Evolutionary conservation across 2,888 invertebrate species (phyloP), one percentile per base, ranked within the genome.

Genomic region (Epistrophe grossulariae): DNA sequence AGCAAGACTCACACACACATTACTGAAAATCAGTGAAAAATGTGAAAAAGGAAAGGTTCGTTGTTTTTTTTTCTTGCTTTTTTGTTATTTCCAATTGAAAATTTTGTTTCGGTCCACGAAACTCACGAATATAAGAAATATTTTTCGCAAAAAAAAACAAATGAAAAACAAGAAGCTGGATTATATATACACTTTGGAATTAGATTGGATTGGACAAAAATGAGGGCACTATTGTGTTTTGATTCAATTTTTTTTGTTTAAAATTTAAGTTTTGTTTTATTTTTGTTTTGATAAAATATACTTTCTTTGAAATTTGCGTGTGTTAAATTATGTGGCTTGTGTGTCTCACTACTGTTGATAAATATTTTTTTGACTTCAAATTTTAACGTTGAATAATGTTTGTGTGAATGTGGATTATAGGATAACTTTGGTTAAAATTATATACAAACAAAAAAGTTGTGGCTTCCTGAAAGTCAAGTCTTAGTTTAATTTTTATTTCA

Each of bases 91-190:
- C 60, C 59, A 80, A 80, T 84, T 72, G 57, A 66, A 77, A 72
- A 76, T 80, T 24, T 72, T 76, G 84, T 84, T 80, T 84, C 84
- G 84, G 84, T 84, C 80, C 84, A 84, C 60, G 84, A 72, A 80
- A 76, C 80, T 84, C 84, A 84, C 84, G 84, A 84, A 80, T 43
- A 74, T 55, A 84, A 64, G 64, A 40, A 50, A 55, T 35, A 31
- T 17, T 19, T 28, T 57, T 28, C 48, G 73, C 31, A 48, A 71
- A 55, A 64, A 48, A 71, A 48, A 64, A 45, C 35, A 59, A 76
- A 55, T n/a, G n/a, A n/a, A n/a, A 15, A 52, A 45, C 31, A 45
- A 60, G 60, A 38, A 43, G 62, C 15, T 62, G 62, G 43, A 24
- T 43, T 60, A n/a, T n/a, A n/a, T n/a, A n/a, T n/a, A 60, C 40